Evolutionary conservation across 2,797 vertebrate genomes (phyloP), one percentile per base, ranked within the genome.

Genomic region (Zalophus californianus): DNA sequence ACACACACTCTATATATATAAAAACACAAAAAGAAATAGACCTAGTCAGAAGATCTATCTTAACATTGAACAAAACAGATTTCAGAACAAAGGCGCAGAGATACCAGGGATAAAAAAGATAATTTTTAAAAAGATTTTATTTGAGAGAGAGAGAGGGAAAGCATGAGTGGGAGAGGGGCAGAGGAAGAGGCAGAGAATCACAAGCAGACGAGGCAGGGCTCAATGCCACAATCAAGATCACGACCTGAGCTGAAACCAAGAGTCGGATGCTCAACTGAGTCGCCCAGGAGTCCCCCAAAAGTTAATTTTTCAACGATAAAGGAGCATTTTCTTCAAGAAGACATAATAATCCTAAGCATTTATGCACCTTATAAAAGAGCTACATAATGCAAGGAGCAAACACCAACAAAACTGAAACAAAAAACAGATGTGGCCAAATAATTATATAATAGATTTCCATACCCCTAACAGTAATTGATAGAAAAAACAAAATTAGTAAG

Each of bases 381-480:
- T 87, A 80, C 52, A 79, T 80, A 87, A 70, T 87, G 41, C 52
- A 80, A 70, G 8, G 25, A 75, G 44, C 90, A 85, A 92, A 85
- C 73, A 32, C 41, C 29, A 86, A 86, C 3, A 48, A 5, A 93
- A 58, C 15, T 78, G 27, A 78, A 78, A 66, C n/a, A 54, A 85
- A 16, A 85, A 70, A 68, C 5, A 86, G 44, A 82, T 14, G 78
- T 73, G 88, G 52, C 41, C 85, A 94, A 88, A 93, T 80, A 38
- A 52, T 44, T 27, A 62, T 18, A 16, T 23, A 54, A 54, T 1
- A 73, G n/a, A 80, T 50, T 72, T 64, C 82, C 21, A 92, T 10
- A 85, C 7, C 13, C 25, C 20, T 32, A 75, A 54, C 27, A 54
- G 18, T 41, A 85, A 64, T 0, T 52, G 25, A 27, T 13, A 44